A percentile compares a stretch with the other conserved stretches of the same genome.
Evolutionary conservation across 2,888 invertebrate genomes (phyloP).

Genomic region (Antheraea yamamai): DNA sequence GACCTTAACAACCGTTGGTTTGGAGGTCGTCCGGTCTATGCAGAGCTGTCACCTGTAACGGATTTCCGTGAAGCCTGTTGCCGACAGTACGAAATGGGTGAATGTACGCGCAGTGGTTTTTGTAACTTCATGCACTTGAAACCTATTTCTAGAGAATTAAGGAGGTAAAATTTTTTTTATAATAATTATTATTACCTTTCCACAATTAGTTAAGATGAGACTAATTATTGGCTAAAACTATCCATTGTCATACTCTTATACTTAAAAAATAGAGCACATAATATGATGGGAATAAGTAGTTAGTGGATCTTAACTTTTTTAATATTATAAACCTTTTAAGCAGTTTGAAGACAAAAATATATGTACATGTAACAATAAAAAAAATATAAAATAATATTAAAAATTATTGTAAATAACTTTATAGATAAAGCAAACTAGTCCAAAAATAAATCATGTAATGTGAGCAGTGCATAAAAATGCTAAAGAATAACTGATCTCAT

Average conservation of each 20-base stretch:
- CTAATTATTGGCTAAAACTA: neutral
- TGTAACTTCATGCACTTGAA: constrained; percentile 99
- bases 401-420: too few relatives aligned
- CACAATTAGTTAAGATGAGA: neutral
- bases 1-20: constrained; percentile 99
- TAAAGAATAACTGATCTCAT: too few relatives aligned
- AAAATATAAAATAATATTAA: too few relatives aligned
- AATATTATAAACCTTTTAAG: neutral
- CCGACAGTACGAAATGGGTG: constrained; percentile 99
- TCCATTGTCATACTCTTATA: neutral
- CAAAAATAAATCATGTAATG: too few relatives aligned
- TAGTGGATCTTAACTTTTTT: too few relatives aligned
- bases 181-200: neutral
- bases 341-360: too few relatives aligned
- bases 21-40: constrained; percentile 98
- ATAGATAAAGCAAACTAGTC: too few relatives aligned
- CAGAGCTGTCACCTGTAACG: constrained; percentile 98
- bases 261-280: too few relatives aligned
- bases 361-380: too few relatives aligned
- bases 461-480: too few relatives aligned
- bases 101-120: constrained; percentile 99
- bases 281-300: too few relatives aligned
- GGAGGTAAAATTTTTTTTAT: constrained; percentile 82
- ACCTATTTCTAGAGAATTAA: constrained; percentile 96
- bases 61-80: constrained; percentile 99